A percentile compares a stretch with the other conserved stretches of the same genome.
phyloP scores from a whole-genome alignment of 2,797 vertebrate species.

The Peromyscus attwateri region DNA sequence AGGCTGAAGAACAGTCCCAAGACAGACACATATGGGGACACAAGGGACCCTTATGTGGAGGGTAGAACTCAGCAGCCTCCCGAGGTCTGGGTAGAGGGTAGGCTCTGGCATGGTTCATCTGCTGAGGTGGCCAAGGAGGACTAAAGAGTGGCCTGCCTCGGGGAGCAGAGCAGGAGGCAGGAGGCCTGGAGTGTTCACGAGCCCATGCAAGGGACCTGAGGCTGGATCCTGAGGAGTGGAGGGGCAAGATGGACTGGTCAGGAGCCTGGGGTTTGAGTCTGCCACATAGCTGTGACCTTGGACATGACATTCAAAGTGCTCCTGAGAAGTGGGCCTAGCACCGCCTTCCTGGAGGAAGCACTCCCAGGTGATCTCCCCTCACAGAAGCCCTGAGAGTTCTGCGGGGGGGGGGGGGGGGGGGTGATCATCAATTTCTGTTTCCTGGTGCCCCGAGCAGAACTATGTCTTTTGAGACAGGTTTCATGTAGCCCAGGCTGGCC shows the following conservation, averaged over 20 bases:
- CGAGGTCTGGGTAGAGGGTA: background rate
- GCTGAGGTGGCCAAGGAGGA: background rate
- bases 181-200: background rate
- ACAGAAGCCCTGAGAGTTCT: background rate
- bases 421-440: background rate
- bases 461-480: background rate
- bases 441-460: background rate
- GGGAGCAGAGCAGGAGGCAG: background rate
- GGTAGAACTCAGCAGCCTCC: background rate
- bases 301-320: background rate
- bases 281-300: background rate
- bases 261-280: background rate
- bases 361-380: background rate
- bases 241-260: background rate
- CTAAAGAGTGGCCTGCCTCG: background rate
- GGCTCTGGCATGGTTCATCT: background rate
- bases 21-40: background rate
- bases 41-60: background rate
- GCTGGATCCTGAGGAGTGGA: background rate
- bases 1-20: background rate
- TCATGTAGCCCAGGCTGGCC: background rate
- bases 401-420: no score
- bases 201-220: background rate
- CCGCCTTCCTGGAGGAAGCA: background rate
- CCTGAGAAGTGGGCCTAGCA: background rate